Percentiles rank a stretch among this genome's conserved stretches.
Conservation (phyloP, 2,113 vertebrate genomes). For the Eretmochelys imbricata region DNA sequence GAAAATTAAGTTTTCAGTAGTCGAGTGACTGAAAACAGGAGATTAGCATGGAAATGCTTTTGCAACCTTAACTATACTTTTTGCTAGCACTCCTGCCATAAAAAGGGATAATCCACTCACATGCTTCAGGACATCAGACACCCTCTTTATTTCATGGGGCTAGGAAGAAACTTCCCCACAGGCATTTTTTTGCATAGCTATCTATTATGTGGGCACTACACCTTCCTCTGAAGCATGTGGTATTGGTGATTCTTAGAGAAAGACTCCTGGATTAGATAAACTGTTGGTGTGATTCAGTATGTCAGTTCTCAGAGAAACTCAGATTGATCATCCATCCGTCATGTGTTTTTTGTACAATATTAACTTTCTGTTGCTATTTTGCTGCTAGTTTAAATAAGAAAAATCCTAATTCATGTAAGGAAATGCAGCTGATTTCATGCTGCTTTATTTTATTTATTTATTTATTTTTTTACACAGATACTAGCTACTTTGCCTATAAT, state of each 20-base stretch:
- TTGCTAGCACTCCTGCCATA: not conserved
- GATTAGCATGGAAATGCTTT: conserved; percentile 17
- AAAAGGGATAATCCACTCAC: not conserved
- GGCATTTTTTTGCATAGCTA: not conserved
- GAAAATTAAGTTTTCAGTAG: conserved; percentile 29
- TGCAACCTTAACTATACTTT: not conserved
- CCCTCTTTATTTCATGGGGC: not conserved
- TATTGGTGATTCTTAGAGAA: conserved; percentile 29
- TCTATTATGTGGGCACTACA: not conserved
- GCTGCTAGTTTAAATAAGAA: conserved; percentile 60
- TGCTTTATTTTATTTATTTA: conserved; percentile 29
- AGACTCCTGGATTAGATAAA: conserved; percentile 55
- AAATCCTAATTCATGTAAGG: not conserved
- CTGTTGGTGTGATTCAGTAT: conserved; percentile 61
- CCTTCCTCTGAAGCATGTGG: fast-evolving
- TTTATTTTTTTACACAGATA: not conserved
- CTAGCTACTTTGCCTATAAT: conserved; percentile 65
- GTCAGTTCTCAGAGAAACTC: conserved; percentile 70
- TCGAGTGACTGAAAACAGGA: conserved; percentile 26
- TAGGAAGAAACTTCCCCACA: not conserved
- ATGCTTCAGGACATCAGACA: not conserved
- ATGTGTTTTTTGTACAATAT: conserved; percentile 72
- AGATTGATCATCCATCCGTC: conserved; percentile 68
- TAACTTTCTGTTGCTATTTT: conserved; percentile 74
- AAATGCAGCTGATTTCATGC: not conserved